phyloP scores from a whole-genome alignment of 2,797 vertebrate genomes.

The Hoplostethus mediterraneus region DNA sequence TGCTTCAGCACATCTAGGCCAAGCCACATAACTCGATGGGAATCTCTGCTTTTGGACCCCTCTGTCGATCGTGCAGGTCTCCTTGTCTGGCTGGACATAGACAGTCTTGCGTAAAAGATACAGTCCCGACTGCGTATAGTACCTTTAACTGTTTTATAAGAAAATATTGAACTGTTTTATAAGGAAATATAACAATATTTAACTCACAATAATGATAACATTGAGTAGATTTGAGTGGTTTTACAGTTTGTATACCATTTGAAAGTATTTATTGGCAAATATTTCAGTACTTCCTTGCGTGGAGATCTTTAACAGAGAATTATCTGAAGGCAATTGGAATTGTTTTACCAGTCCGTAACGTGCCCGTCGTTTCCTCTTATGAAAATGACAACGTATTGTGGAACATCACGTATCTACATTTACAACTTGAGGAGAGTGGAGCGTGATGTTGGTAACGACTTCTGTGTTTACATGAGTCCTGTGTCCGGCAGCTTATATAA shows the following conservation, averaged over 20 bases:
- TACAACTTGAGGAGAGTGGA: conserved; percentile 54
- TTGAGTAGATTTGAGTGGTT: conserved; percentile 34
- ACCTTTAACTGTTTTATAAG: conserved; percentile 51
- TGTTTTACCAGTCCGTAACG: not conserved
- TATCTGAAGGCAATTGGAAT: not conserved
- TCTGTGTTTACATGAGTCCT: conserved; percentile 44
- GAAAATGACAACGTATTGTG: conserved; percentile 28
- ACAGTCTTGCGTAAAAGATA: conserved; percentile 42
- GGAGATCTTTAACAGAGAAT: conserved; percentile 8
- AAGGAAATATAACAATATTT: conserved; percentile 55
- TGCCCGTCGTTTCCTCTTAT: conserved; percentile 29
- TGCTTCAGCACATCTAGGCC: conserved; percentile 90
- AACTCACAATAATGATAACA: conserved; percentile 61
- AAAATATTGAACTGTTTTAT: conserved; percentile 52
- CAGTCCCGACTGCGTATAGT: conserved; percentile 46
- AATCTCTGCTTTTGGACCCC: conserved; percentile 54
- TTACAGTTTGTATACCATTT: conserved; percentile 32
- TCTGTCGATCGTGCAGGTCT: conserved; percentile 32
- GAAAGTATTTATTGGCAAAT: conserved; percentile 35
- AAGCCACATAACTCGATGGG: conserved; percentile 72
- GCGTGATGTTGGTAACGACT: conserved; percentile 37
- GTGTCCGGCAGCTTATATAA: conserved; percentile 51
- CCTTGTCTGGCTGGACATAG: conserved; percentile 40
- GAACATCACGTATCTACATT: conserved; percentile 37
- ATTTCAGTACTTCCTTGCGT: conserved; percentile 37